Base-by-base conservation (phyloP, 1,140 invertebrate genomes). In the Oncopodura yosiiana region DNA sequence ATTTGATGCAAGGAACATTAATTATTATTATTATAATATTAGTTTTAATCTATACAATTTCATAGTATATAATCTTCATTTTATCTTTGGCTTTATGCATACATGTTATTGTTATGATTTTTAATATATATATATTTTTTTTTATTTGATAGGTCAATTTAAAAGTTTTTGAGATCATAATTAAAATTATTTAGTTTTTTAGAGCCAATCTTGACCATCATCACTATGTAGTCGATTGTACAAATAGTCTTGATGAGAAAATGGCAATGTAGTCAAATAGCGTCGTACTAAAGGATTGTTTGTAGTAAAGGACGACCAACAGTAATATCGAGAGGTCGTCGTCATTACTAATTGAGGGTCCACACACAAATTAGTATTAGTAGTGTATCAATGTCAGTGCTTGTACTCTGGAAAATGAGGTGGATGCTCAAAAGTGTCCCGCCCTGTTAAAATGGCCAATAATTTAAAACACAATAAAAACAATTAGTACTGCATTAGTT, bases 351-450 rank as follows among this genome's bases (percentile, higher is more conserved):
- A n/a, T n/a, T n/a, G n/a, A n/a, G n/a, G n/a, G n/a, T n/a, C n/a
- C n/a, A n/a, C n/a, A n/a, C n/a, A n/a, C n/a, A n/a, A n/a, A n/a
- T n/a, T n/a, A n/a, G n/a, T 46, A 27, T 46, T 30, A 46, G 27
- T 19, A 19, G 30, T 46, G 34, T 12, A 18, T 16, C 30, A 30
- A 32, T 43, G 38, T 59, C 51, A 59, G 30, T 59, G 57, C 54
- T 59, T 53, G 37, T 59, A 59, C 45, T 59, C 57, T 29, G 57
- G 57, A 44, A 59, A 59, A 51, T 44, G 39, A 16, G 41, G 51
- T 18, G 29, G 56, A 29, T 58, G 49, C 39, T 54, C 37, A 38
- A 52, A 59, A 26, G 44, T 30, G 30, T 49, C 41, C 46, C 46
- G 43, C 51, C 57, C 57, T 59, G 57, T 54, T 30, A 56, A 56